Base-by-base conservation (phyloP, 2,888 invertebrate genomes). In the Lordiphosa fenestrarum region DNA sequence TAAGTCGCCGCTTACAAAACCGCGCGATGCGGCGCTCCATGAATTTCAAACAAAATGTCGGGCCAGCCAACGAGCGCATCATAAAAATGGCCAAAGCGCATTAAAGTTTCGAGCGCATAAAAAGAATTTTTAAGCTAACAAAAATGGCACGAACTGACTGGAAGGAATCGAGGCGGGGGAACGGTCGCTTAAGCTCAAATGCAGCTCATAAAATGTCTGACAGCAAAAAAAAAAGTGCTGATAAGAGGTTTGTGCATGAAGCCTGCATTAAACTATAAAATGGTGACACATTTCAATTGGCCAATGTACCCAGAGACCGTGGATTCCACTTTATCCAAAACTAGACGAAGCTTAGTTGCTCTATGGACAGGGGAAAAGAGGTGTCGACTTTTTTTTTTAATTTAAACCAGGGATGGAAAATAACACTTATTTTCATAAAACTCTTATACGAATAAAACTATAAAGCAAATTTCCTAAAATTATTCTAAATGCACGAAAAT, bases 31-130 rank as follows among this genome's bases (percentile, higher is more conserved):
- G 44, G 37, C 58, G 76, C 77, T 63, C 55, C 77, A 65, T 73
- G 76, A 84, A 81, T 73, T 80, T 63, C 69, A 64, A 65, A 70
- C 67, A 63, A 70, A 73, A 58, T 62, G 64, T 47, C 40, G 37
- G 57, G 40, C 15, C 6, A 47, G 13, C 13, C 21, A 40, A 35
- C 60, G 51, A 49, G 53, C 51, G 66, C 71, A 71, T 82, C 65
- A 73, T 77, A 78, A 75, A 77, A 75, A 81, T 82, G 71, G 61
- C 62, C 71, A 84, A 82, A 84, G 78, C 78, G 82, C 78, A 77
- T 77, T 81, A 69, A 81, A 76, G 70, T 67, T 70, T 69, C 73
- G 58, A 81, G 78, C 64, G 73, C 65, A 69, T 70, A 84, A 84
- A 75, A 76, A 49, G 61, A 72, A 55, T 51, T 73, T 66, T 74